Percentiles rank a stretch among this genome's conserved stretches.
Conservation (phyloP, 2,113 vertebrate genomes). For the Carlito syrichta region DNA sequence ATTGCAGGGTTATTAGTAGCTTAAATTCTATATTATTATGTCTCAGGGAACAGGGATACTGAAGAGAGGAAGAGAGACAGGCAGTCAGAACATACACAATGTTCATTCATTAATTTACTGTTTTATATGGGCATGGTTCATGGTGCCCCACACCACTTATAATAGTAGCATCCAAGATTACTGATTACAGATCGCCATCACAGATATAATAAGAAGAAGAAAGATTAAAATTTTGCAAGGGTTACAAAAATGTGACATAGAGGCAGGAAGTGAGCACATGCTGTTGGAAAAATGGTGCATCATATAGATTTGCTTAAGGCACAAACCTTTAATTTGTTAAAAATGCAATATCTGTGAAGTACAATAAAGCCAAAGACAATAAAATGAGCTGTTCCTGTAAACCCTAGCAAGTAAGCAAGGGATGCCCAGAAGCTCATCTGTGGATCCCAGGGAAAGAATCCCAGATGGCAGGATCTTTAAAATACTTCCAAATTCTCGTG, state of each 20-base stretch:
- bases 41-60: neutral
- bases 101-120: neutral
- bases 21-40: neutral
- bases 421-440: neutral
- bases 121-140: neutral
- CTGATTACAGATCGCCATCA: neutral
- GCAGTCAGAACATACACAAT: neutral
- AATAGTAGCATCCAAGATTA: neutral
- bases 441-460: neutral
- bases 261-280: too few species aligned
- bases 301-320: neutral
- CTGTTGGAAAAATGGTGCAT: neutral
- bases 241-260: neutral
- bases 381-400: neutral
- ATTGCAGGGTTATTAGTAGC: neutral
- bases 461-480: neutral
- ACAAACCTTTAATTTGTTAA: neutral
- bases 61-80: neutral
- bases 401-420: neutral
- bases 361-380: neutral
- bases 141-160: neutral
- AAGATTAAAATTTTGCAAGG: neutral
- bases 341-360: neutral
- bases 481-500: neutral
- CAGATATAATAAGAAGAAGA: neutral